Percentiles rank a stretch among this genome's conserved stretches.
Evolutionary conservation across 2,888 invertebrate genomes (phyloP).

Genomic region (Lithophane ornitopus): DNA sequence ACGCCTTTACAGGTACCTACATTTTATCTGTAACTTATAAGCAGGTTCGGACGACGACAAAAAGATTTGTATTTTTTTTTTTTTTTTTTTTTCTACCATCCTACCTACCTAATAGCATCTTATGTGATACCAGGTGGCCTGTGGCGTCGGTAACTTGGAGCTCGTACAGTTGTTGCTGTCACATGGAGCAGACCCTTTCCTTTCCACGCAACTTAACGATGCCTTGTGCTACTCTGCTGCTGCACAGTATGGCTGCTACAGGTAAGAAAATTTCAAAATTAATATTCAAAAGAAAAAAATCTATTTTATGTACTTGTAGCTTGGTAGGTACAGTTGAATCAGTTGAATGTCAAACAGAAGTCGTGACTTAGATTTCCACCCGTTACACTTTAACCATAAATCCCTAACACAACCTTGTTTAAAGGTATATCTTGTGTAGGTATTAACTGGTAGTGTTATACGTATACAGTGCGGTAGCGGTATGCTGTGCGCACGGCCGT

Average conservation of each 20-base stretch:
- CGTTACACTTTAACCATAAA: not conserved
- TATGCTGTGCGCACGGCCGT: slow-evolving; percentile 97
- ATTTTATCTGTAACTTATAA: not conserved
- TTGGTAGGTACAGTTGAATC: not conserved
- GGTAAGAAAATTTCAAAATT: slow-evolving; percentile 63
- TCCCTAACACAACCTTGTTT: not conserved
- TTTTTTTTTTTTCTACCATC: too few species aligned
- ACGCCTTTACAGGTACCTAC: slow-evolving; percentile 96
- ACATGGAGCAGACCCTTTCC: slow-evolving; percentile 96
- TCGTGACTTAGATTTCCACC: not conserved
- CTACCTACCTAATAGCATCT: too few species aligned
- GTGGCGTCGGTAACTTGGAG: slow-evolving; percentile 95
- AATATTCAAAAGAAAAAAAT: not conserved
- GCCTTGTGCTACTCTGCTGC: slow-evolving; percentile 96
- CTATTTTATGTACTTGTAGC: too few species aligned
- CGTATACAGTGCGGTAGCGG: slow-evolving; percentile 93
- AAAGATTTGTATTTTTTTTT: too few species aligned
- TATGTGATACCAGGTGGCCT: slow-evolving; percentile 91
- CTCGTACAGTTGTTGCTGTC: slow-evolving; percentile 95
- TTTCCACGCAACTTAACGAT: slow-evolving; percentile 95
- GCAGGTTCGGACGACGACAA: not conserved
- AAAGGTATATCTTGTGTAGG: not conserved
- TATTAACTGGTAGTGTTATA: not conserved
- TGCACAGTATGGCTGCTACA: slow-evolving; percentile 96
- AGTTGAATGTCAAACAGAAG: not conserved